Percentiles rank a stretch among this genome's conserved stretches.
Evolutionary conservation across 2,113 vertebrate species (phyloP).

Genomic region (Hassar affinis): DNA sequence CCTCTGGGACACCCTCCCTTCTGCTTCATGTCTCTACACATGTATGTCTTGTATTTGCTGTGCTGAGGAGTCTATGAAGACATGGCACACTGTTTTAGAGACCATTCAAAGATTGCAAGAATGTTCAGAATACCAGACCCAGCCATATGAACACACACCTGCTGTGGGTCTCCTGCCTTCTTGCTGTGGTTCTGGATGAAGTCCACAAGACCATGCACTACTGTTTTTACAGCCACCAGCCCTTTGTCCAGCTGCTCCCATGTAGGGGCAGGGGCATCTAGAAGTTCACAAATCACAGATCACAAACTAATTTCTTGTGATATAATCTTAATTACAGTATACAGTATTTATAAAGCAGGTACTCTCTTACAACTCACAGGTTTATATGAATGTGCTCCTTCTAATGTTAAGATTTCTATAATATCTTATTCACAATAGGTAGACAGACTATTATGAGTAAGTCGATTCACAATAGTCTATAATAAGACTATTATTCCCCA

Average conservation of each 20-base stretch:
- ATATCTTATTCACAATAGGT: neutral
- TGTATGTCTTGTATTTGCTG: constrained; percentile 98
- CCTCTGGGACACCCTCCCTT: constrained; percentile 95
- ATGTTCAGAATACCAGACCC: neutral
- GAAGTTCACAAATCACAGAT: neutral
- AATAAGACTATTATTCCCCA: too few relatives aligned
- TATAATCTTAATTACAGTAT: neutral
- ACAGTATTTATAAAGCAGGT: neutral
- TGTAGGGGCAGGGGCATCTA: constrained; percentile 90
- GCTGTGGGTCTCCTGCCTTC: constrained; percentile 95
- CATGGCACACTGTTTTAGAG: neutral
- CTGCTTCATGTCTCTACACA: constrained; percentile 99
- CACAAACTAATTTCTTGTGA: neutral
- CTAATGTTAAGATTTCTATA: neutral
- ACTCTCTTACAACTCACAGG: neutral
- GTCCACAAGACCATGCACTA: constrained; percentile 95
- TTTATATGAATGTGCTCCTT: neutral
- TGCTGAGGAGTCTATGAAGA: constrained; percentile 85
- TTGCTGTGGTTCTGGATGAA: constrained; percentile 99
- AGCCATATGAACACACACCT: too few relatives aligned
- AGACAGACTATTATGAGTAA: too few relatives aligned
- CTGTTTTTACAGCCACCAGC: constrained; percentile 93
- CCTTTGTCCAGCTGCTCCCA: constrained; percentile 98
- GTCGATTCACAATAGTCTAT: too few relatives aligned
- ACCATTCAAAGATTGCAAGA: neutral